Evolutionary conservation across 1,140 invertebrate species (phyloP).

Genomic region (Drosophila teissieri): DNA sequence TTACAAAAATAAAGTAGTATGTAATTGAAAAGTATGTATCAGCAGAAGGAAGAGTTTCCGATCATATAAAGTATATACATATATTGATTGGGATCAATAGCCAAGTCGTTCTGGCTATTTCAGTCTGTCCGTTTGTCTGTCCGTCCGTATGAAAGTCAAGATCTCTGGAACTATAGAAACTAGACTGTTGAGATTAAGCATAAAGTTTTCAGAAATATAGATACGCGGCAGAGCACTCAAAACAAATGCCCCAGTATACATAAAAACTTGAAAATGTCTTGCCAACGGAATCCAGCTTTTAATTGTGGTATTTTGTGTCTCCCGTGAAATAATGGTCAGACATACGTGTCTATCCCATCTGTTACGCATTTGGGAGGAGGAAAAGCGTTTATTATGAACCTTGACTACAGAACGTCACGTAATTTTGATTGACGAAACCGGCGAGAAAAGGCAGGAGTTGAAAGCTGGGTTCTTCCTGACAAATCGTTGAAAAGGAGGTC

Average conservation of each 20-base stretch:
- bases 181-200: too few relatives aligned
- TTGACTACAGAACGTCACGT: constrained; percentile 59
- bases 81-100: too few relatives aligned
- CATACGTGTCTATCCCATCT: constrained; percentile 40
- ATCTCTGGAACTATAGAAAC: too few relatives aligned
- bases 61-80: too few relatives aligned
- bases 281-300: constrained; percentile 11
- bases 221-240: too few relatives aligned
- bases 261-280: background rate
- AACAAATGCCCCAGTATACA: too few relatives aligned
- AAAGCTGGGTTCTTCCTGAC: constrained; percentile 65
- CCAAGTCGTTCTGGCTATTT: too few relatives aligned
- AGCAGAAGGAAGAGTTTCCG: too few relatives aligned
- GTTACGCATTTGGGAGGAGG: constrained; percentile 22
- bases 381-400: constrained; percentile 38
- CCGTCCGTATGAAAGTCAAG: too few relatives aligned
- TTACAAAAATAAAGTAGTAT: background rate
- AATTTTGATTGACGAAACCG: constrained; percentile 81
- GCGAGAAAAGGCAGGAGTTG: constrained; percentile 52
- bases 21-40: too few relatives aligned
- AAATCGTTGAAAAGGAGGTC: constrained; percentile 55
- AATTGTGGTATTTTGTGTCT: constrained; percentile 30
- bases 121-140: too few relatives aligned
- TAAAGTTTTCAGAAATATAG: too few relatives aligned
- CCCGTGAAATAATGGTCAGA: constrained; percentile 29